Evolutionary conservation across 2,113 vertebrate species (phyloP), one percentile per base, ranked within the genome.

Genomic region (Aramus guarauna): DNA sequence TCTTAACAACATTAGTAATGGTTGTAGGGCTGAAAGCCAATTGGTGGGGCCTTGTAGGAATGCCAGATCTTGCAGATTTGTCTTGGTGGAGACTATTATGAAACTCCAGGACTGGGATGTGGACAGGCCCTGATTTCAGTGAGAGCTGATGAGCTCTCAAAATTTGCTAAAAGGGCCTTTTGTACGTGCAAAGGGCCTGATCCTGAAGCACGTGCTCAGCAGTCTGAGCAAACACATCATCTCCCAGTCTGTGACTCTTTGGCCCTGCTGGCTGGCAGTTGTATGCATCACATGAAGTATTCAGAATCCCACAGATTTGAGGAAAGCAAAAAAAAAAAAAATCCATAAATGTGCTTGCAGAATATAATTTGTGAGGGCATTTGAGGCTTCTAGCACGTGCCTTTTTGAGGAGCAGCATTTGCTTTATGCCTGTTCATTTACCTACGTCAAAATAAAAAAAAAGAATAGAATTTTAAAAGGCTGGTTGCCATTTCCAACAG

Each of bases 401-500:
- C 64, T 96, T 82, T 90, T 73, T 74, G 84, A 89, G 47, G 55
- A 90, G 18, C 50, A 92, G 55, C 82, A 50, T 85, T 96, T 30
- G 34, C 36, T 92, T 89, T 94, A 52, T 82, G 81, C 77, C 50
- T 88, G 43, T 93, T 90, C 50, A 6, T 76, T 87, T 95, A 82
- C 92, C 89, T 85, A 78, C 4, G 34, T 82, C 48, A 87, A 89
- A 86, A 93, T 50, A 34, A 47, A 62, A 56, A 83, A 53, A 59
- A 48, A 15, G 2, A 78, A 64, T 48, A 37, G 3, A 68, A 52
- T 58, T 91, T 48, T 60, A 43, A 55, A 94, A 92, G 89, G 53
- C 86, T 94, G 74, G 52, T 95, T 96, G 93, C 93, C 71, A 48
- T 96, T 95, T 97, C 85, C 88, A 94, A 96, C 93, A 74, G n/a